phyloP scores from a whole-genome alignment of 2,797 vertebrate species.

The Garrulus glandarius region DNA sequence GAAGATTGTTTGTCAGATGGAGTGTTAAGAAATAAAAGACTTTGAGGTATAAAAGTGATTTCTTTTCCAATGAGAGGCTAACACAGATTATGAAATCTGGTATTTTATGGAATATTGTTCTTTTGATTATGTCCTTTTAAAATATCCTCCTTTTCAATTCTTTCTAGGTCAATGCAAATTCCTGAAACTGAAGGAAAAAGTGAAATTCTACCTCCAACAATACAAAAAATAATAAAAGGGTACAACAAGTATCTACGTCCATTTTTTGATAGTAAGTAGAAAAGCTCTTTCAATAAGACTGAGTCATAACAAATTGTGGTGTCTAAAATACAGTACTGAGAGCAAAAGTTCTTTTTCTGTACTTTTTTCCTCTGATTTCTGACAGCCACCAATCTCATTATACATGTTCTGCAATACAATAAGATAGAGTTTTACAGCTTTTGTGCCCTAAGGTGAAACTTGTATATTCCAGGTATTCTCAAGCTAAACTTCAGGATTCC shows the following conservation, averaged over 20 bases:
- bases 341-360: neutral
- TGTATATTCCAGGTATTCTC: neutral
- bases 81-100: neutral
- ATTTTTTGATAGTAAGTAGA: conserved; percentile 88
- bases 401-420: neutral
- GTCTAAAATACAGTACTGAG: neutral
- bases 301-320: neutral
- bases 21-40: neutral
- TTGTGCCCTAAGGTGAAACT: neutral
- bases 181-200: conserved; percentile 73
- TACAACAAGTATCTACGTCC: conserved; percentile 94
- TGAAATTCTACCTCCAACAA: conserved; percentile 89
- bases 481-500: neutral
- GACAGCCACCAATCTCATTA: neutral
- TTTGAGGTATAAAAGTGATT: neutral
- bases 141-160: neutral
- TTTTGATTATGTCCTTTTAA: neutral
- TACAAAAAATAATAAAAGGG: conserved; percentile 91
- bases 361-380: neutral
- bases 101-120: neutral
- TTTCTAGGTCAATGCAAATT: conserved; percentile 9
- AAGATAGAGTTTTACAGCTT: neutral
- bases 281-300: neutral
- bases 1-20: neutral
- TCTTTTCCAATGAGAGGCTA: neutral